Conservation (phyloP, 2,113 vertebrate species). For the Lamprotornis superbus region DNA sequence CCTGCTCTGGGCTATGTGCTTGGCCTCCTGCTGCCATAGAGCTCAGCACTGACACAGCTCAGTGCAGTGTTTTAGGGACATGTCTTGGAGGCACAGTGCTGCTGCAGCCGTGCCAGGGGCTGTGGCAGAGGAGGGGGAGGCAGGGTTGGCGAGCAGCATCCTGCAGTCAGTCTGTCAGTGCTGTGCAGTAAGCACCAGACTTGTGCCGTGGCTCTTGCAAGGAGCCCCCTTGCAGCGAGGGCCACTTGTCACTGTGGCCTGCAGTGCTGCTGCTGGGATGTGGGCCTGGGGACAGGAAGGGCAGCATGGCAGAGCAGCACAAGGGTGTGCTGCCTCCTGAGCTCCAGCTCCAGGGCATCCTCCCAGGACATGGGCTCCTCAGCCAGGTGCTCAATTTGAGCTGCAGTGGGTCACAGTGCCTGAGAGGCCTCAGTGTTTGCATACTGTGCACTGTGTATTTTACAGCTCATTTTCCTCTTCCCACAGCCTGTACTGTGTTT, state of each 20-base stretch:
- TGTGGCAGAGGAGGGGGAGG: neutral
- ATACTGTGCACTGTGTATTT: neutral
- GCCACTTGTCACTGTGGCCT: neutral
- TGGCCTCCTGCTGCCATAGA: neutral
- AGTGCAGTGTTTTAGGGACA: rapidly evolving
- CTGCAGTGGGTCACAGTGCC: rapidly evolving
- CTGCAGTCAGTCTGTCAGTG: neutral
- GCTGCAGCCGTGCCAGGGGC: neutral
- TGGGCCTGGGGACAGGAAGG: neutral
- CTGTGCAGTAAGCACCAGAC: rapidly evolving
- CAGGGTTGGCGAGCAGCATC: neutral
- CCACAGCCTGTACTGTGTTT: neutral
- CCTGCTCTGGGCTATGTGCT: neutral
- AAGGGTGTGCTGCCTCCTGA: neutral
- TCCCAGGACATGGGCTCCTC: neutral
- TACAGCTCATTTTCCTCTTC: neutral
- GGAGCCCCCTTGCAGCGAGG: rapidly evolving
- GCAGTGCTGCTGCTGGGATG: rapidly evolving
- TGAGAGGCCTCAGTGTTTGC: neutral
- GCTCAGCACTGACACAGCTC: neutral
- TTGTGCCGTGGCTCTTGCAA: neutral
- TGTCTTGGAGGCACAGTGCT: rapidly evolving
- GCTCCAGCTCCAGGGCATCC: neutral
- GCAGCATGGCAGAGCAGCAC: neutral
- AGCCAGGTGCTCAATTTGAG: neutral